Evolutionary conservation across 2,888 invertebrate species (phyloP).

Genomic region (Andrena praecox): DNA sequence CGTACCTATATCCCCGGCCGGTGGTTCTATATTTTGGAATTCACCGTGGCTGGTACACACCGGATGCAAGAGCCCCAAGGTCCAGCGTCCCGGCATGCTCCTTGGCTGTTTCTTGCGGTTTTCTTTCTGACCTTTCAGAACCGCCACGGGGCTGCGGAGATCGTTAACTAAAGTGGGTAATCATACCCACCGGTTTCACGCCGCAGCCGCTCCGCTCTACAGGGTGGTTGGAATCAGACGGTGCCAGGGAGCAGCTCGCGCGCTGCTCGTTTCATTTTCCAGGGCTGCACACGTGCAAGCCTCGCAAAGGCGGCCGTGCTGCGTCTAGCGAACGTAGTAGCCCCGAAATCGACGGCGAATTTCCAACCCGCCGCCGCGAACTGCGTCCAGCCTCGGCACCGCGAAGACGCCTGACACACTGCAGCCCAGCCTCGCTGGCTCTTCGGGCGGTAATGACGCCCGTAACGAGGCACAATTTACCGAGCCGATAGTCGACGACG

Average conservation of each 20-base stretch:
- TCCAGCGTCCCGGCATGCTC: conserved; percentile 47
- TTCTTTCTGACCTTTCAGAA: conserved; percentile 75
- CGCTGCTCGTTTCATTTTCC: conserved; percentile 20
- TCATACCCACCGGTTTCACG: conserved; percentile 82
- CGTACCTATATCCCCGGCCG: background rate
- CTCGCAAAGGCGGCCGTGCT: conserved; percentile 19
- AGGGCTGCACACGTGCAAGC: conserved; percentile 14
- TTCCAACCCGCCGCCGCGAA: conserved; percentile 12
- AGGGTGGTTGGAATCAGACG: conserved; percentile 68
- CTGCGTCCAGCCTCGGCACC: background rate
- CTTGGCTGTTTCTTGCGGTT: conserved; percentile 77
- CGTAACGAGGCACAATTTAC: conserved; percentile 57
- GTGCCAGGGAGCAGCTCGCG: background rate
- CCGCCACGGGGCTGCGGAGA: conserved; percentile 75
- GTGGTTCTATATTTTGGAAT: conserved; percentile 15
- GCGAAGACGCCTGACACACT: conserved; percentile 1
- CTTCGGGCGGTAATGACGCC: conserved; percentile 42
- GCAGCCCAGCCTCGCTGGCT: conserved; percentile 16
- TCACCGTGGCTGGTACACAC: conserved; percentile 13
- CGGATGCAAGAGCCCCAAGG: conserved; percentile 40
- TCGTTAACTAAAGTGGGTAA: conserved; percentile 82
- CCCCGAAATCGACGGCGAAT: conserved; percentile 4
- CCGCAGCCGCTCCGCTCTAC: conserved; percentile 70
- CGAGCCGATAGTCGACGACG: conserved; percentile 27
- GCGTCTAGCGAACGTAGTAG: conserved; percentile 35